Percentiles rank a stretch among this genome's conserved stretches.
Conservation (phyloP, 2,113 vertebrate genomes). For the Emydocephalus ijimae region DNA sequence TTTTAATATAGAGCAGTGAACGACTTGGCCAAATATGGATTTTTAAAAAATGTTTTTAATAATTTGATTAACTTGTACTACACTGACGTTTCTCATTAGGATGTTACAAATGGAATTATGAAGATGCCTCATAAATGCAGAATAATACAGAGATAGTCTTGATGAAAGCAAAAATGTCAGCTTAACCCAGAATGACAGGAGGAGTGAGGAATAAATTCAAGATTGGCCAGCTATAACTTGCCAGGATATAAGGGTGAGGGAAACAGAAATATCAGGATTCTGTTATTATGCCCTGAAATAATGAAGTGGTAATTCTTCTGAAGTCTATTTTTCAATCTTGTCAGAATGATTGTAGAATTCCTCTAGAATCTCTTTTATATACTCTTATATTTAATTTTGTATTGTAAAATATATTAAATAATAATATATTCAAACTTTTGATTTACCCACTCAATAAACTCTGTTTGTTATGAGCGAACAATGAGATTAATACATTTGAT, state of each 20-base stretch:
- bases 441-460: neutral
- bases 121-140: neutral
- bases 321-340: neutral
- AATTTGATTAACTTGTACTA: neutral
- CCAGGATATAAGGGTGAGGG: neutral
- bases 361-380: neutral
- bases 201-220: neutral
- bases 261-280: neutral
- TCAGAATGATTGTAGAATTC: neutral
- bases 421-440: neutral
- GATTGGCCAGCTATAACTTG: neutral
- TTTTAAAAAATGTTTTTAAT: neutral
- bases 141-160: neutral
- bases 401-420: neutral
- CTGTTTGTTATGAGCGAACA: neutral
- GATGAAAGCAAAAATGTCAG: neutral
- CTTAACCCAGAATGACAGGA: neutral
- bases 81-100: neutral
- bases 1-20: neutral
- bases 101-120: neutral
- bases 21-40: neutral
- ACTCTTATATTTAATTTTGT: neutral
- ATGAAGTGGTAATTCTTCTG: neutral
- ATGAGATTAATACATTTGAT: neutral
- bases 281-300: neutral